Conservation (phyloP, 2,888 invertebrate genomes). For the Lymantria monacha region DNA sequence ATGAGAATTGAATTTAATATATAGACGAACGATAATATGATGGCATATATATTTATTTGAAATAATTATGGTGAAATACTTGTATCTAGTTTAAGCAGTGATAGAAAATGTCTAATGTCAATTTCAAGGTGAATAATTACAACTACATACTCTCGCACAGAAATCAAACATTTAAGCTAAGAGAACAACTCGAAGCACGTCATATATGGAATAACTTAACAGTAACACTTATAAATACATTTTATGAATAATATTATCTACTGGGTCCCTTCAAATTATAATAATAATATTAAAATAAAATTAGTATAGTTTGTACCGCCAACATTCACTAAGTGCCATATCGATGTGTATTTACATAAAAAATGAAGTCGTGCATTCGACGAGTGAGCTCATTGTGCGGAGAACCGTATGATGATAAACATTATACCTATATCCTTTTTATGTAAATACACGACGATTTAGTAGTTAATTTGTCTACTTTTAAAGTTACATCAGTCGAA, state of each 20-base stretch:
- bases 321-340: slow-evolving; percentile 71
- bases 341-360: slow-evolving; percentile 50
- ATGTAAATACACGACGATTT: slow-evolving; percentile 47
- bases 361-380: slow-evolving; percentile 26
- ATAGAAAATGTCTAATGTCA: slow-evolving; percentile 57
- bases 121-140: slow-evolving; percentile 35
- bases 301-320: slow-evolving; percentile 66
- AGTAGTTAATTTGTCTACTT: slow-evolving; percentile 40
- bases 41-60: neutral
- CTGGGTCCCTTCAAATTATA: slow-evolving; percentile 74
- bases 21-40: too few relatives aligned
- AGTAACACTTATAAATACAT: slow-evolving; percentile 73
- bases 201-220: slow-evolving; percentile 76
- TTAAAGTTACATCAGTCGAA: slow-evolving; percentile 61
- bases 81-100: slow-evolving; percentile 32
- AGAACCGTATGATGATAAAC: slow-evolving; percentile 44
- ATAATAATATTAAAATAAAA: slow-evolving; percentile 49
- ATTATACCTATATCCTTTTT: slow-evolving; percentile 51
- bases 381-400: slow-evolving; percentile 33
- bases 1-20: neutral
- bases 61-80: neutral
- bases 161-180: slow-evolving; percentile 40
- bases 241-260: slow-evolving; percentile 65
- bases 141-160: slow-evolving; percentile 35
- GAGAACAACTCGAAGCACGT: slow-evolving; percentile 61